phyloP scores from a whole-genome alignment of 2,113 vertebrate species.

The Amazona guildingii region DNA sequence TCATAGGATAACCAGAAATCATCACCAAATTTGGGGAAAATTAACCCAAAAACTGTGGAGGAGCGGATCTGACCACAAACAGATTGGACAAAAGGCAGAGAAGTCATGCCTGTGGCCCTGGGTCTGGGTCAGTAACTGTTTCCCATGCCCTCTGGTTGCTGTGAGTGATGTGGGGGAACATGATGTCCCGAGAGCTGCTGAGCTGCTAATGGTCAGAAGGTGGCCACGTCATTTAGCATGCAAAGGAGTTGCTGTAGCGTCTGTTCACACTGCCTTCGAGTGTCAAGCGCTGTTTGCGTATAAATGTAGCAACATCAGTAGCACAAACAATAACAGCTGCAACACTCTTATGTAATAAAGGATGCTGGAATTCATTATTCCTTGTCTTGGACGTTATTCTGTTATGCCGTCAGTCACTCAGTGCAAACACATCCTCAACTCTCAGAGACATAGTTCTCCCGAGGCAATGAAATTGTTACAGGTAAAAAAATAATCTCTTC shows the following conservation, averaged over 20 bases:
- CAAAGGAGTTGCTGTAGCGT: not conserved
- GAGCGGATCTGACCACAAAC: not conserved
- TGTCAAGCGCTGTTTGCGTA: not conserved
- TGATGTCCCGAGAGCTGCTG: not conserved
- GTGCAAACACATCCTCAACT: not conserved
- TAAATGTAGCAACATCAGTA: not conserved
- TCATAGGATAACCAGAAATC: not conserved
- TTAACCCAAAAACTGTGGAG: not conserved
- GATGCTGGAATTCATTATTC: not conserved
- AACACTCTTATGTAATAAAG: not conserved
- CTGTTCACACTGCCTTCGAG: not conserved
- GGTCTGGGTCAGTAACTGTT: rapidly evolving
- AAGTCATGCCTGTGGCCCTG: not conserved
- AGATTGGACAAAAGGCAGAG: not conserved
- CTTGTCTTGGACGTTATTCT: not conserved
- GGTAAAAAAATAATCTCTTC: not conserved
- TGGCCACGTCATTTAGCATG: too few relatives aligned
- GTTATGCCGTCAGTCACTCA: not conserved
- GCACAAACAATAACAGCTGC: not conserved
- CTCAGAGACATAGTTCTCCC: not conserved
- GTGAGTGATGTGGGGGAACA: rapidly evolving
- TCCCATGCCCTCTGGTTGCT: not conserved
- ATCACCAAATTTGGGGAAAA: not conserved
- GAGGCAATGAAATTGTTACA: not conserved
- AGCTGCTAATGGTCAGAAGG: not conserved